Evolutionary conservation across 2,888 invertebrate genomes (phyloP).

Genomic region (Philereme transversata): DNA sequence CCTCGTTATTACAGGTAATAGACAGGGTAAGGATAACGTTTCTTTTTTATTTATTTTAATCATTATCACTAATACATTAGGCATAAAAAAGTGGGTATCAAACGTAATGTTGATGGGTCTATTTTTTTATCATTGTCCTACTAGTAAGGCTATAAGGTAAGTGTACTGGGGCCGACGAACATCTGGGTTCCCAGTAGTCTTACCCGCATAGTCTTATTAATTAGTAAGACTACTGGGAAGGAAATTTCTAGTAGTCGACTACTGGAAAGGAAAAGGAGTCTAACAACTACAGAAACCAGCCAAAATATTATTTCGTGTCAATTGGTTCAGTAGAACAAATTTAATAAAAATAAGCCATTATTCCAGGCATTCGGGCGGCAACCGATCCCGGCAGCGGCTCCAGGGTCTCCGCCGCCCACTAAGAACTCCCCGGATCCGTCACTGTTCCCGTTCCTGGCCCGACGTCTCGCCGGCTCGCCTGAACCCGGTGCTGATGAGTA

Average conservation of each 20-base stretch:
- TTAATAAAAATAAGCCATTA: too few relatives aligned
- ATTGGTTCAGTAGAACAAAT: too few relatives aligned
- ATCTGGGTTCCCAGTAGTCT: too few relatives aligned
- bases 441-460: slow-evolving; percentile 93
- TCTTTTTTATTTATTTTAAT: slow-evolving; percentile 8
- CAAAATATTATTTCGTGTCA: too few relatives aligned
- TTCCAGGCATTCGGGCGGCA: slow-evolving; percentile 94
- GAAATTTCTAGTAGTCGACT: too few relatives aligned
- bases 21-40: slow-evolving; percentile 28
- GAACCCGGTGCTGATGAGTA: slow-evolving; percentile 88
- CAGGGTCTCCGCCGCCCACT: slow-evolving; percentile 50
- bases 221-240: too few relatives aligned
- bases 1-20: slow-evolving; percentile 85
- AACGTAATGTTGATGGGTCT: not conserved
- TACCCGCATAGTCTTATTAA: too few relatives aligned
- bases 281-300: too few relatives aligned
- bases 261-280: too few relatives aligned
- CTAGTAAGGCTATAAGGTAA: not conserved
- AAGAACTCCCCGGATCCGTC: slow-evolving; percentile 87
- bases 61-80: not conserved
- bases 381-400: slow-evolving; percentile 86
- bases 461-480: slow-evolving; percentile 82
- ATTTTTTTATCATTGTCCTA: not conserved
- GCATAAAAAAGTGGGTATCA: not conserved
- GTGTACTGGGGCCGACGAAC: too few relatives aligned